Base-by-base conservation (phyloP, 92 coral and sea anemone genomes). In the Porites evermanni region DNA sequence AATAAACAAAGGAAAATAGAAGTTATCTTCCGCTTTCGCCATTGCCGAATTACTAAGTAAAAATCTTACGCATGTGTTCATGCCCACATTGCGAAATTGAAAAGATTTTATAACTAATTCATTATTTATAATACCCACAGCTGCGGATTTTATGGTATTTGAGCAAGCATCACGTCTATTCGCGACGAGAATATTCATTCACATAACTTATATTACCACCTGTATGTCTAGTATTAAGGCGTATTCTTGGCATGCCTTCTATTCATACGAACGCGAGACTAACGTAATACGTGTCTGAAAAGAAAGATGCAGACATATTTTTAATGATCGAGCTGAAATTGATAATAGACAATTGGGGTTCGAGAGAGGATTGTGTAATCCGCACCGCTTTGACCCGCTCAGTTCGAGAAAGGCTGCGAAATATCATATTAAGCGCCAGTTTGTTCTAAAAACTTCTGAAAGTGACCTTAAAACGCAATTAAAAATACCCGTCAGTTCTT, bases 31-130 rank as follows among this genome's bases (percentile, higher is more conserved):
- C 51, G 53, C 64, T 54, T 54, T 20, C 32, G 16, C 44, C 47
- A 17, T 60, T 54, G 47, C 29, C 52, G 50, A 14, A 67, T 52
- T 21, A 56, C 19, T 2, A 21, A 32, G 9, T 29, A 20, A 51
- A 38, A 11, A 13, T 32, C 70, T 78, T 66, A 65, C 51, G 60
- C 52, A 66, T 38, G 17, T 72, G 17, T 4, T 53, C 16, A 52
- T 68, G 14, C 14, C 19, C 13, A 75, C 19, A 81, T 81, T 70
- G 78, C 86, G 78, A 81, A 70, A 81, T 17, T 58, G 71, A 81
- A 72, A 81, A 38, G 38, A 70, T 38, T 56, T 63, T 63, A 21
- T 23, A 81, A 44, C 50, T 18, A 70, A 52, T 32, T 3, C 17
- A 58, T 77, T 56, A 11, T 38, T 18, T 14, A 38, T 54, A 72